Base-by-base conservation (phyloP, 2,888 invertebrate genomes). In the Ptychoptera contaminata region DNA sequence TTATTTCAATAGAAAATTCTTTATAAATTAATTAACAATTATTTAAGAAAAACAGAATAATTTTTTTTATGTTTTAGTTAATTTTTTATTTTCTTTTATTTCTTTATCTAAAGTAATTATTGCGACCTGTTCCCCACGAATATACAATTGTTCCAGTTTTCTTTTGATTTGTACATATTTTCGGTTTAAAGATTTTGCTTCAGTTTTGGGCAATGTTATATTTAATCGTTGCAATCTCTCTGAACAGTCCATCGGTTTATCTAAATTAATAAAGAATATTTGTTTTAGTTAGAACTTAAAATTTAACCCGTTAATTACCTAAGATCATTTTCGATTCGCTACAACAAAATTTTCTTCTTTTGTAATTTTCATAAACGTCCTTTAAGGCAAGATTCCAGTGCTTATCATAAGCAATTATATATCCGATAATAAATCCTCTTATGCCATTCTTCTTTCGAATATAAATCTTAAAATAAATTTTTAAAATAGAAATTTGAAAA, bases 301-400 rank as follows among this genome's bases (percentile, higher is more conserved):
- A n/a, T n/a, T 14, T 9, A 42, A 37, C 11, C 12, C 36, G 16
- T 11, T 23, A 32, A 14, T 32, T 34, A 10, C 44, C 43, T 29
- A n/a, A 16, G 11, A 7, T 30, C 41, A 39, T 38, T 8, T 61
- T 59, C 46, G 61, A 58, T 11, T 58, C 53, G 1, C 59, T 57
- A 47, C 56, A 64, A 37, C 58, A 58, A 44, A 53, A 58, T 50
- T 66, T 65, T 9, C 76, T 74, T 49, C 80, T 70, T 43, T 71
- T 76, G 81, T 87, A 92, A 3, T 77, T 68, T 67, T 93, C 93
- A 29, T 78, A 72, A 2, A 88, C 88, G 59, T 92, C 85, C 46
- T 74, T 73, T 43, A 94, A 66, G 6, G 85, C 81, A 54, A 96
- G 62, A 67, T 96, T 96, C 84, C 90, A 92, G 61, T 92, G 90